A percentile compares a stretch with the other conserved stretches of the same genome.
phyloP scores from a whole-genome alignment of 2,797 vertebrate species.

The Parauchenoglanis ngamensis region DNA sequence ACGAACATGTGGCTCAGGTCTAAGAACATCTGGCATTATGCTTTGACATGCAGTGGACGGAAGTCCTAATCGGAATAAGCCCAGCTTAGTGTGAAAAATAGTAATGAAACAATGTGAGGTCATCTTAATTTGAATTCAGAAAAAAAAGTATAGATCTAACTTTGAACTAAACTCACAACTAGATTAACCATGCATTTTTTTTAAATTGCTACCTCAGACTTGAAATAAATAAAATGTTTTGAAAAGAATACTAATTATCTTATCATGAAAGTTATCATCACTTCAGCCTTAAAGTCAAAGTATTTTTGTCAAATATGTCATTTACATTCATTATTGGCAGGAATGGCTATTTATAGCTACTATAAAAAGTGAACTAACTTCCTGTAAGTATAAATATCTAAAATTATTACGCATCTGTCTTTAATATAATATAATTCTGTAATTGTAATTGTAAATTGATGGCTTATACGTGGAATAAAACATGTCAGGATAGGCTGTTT shows the following conservation, averaged over 20 bases:
- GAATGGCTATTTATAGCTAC: not conserved
- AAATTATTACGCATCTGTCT: not conserved
- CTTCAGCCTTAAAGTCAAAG: not conserved
- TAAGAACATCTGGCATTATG: not conserved
- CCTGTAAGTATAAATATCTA: not conserved
- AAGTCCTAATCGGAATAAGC: not conserved
- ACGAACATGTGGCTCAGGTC: not conserved
- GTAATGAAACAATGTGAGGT: not conserved
- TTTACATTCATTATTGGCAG: not conserved
- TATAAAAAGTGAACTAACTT: not conserved
- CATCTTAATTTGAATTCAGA: not conserved
- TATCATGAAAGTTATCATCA: not conserved
- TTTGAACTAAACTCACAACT: not conserved
- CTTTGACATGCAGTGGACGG: not conserved
- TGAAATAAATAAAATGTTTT: not conserved
- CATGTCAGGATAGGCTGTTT: not conserved
- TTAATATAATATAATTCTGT: not conserved
- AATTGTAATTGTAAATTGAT: not conserved
- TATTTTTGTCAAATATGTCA: not conserved
- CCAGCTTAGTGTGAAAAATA: not conserved
- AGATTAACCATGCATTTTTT: not conserved
- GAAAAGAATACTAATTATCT: not conserved
- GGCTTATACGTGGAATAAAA: not conserved
- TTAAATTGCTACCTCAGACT: not conserved
- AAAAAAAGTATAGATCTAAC: not conserved